Base-by-base conservation (phyloP, 2,797 vertebrate species). In the Percopsis omiscomaycus region DNA sequence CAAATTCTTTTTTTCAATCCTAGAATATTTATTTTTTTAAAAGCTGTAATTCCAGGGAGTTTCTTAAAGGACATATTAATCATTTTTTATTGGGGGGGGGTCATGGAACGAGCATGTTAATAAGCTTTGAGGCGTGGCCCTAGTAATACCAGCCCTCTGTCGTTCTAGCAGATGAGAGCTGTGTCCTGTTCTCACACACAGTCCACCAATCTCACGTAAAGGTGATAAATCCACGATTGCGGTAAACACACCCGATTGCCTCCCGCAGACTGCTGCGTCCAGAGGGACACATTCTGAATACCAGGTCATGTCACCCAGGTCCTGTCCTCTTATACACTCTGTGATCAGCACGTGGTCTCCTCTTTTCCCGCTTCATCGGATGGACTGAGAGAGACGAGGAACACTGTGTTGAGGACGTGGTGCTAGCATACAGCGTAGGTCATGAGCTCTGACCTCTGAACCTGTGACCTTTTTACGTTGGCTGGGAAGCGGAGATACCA, bases 121-220 rank as follows among this genome's bases (percentile, higher is more conserved):
- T 22, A 22, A 22, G 22, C 9, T 42, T 42, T 5, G 37, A 42
- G 4, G 8, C 4, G 5, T 56, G 49, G 51, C 49, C 16, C 28
- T 72, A 57, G 49, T 68, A 52, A 63, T 42, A 5, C 45, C 49
- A 51, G 46, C 44, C 12, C 5, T 29, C 27, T 47, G 14, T 66
- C 68, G 22, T 22, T 69, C 48, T 69, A 3, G 51, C 37, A 14
- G 59, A 52, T 58, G 49, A 68, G 64, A 70, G 28, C 53, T 44
- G 48, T 29, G 53, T 53, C 22, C n/a, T 29, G 27, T 29, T 55
- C 37, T 46, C 5, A 5, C 47, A 73, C 4, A 37, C 46, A 68
- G 3, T 6, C 3, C 28, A 57, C 13, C 55, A 16, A 11, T 15
- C 6, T 1, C 10, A 12, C 37, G 9, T 5, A 6, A 9, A 42